Evolutionary conservation across 37 sponge, comb jelly and placozoan genomes (phyloP), one percentile per base, ranked within the genome.

Genomic region (Haliclona indistincta): DNA sequence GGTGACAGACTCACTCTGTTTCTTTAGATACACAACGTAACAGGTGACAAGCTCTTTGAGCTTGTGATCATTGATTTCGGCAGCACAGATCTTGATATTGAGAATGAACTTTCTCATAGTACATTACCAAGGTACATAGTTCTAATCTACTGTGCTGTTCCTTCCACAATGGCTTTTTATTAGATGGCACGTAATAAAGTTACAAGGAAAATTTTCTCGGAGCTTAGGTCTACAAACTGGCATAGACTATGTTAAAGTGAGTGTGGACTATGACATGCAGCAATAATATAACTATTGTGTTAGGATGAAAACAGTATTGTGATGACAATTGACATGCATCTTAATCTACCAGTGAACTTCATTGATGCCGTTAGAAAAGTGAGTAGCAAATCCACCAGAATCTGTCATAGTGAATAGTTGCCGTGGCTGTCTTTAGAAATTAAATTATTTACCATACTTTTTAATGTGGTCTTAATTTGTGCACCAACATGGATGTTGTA

Each of bases 261-360:
- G 81, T 43, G 60, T n/a, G 28, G 6, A 25, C 11, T 58, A 15
- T 47, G 13, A 47, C 51, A 47, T 17, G 10, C 51, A 17, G 49
- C 49, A 47, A 17, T 47, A 47, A 47, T 8, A 47, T 47, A 47
- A 13, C 49, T 47, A 47, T 47, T 17, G 13, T 47, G 34, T 43
- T 28, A 70, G 70, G 51, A 70, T 70, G 6, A 11, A 8, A 70
- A 88, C 54, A 67, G 76, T 35, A 88, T 88, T 56, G 78, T 88
- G 56, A 82, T 88, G 84, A 88, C 84, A 28, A 73, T 88, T 35
- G 89, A 88, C 55, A 76, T 88, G 68, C 89, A 88, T 73, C 69
- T 88, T 58, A 88, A 84, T 4, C 71, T 88, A 1, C 89, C 89
- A 34, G 29, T 53, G 6, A 79, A 84, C 22, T 82, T 88, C 39